Conservation (phyloP, 2,113 vertebrate species). For the Phalacrocorax brasilianus region DNA sequence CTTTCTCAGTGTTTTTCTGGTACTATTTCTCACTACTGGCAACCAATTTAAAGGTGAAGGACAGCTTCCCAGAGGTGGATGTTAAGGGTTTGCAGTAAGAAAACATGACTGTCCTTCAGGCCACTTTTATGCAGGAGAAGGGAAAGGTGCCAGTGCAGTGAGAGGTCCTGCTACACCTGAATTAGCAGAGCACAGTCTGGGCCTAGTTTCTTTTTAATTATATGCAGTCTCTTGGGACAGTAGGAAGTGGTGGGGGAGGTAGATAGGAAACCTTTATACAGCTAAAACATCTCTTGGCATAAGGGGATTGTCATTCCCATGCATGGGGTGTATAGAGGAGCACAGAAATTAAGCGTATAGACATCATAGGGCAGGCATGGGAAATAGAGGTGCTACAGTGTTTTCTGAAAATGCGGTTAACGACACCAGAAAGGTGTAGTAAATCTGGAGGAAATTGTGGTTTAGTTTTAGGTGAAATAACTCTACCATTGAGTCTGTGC, state of each 20-base stretch:
- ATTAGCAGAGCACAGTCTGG: not conserved
- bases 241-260: not conserved
- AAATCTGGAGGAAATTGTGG: slow-evolving; percentile 32
- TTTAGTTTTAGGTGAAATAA: slow-evolving; percentile 5
- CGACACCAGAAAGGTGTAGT: not conserved
- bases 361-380: not conserved
- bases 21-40: not conserved
- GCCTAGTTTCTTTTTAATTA: not conserved
- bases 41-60: not conserved
- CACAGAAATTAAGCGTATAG: not conserved
- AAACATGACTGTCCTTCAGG: not conserved
- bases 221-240: not conserved
- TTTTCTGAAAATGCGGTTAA: slow-evolving; percentile 7
- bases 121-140: not conserved
- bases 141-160: not conserved
- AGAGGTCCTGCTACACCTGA: not conserved
- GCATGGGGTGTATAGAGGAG: not conserved
- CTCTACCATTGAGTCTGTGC: not conserved
- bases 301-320: not conserved
- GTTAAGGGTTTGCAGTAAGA: not conserved
- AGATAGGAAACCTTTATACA: not conserved
- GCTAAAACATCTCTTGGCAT: not conserved
- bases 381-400: not conserved
- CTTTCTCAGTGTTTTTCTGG: not conserved
- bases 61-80: not conserved